These are phyloP conservation scores for Morinoia aosen DNA, from an alignment of 2,888 invertebrate genomes.

Conservation along the genomic window DNA sequence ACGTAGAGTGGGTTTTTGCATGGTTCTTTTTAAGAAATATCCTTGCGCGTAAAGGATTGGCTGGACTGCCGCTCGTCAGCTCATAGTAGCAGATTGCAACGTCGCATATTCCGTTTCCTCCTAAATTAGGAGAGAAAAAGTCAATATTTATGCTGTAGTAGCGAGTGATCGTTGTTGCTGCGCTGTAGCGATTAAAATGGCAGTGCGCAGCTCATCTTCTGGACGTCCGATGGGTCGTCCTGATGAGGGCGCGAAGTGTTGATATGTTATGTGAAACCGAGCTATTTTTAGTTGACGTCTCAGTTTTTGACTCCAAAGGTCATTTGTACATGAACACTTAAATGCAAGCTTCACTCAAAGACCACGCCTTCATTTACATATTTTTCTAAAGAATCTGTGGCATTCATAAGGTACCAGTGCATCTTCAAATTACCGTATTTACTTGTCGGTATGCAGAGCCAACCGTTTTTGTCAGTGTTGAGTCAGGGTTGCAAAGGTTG, in stretches of 20 bases:
- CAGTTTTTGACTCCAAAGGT: neutral
- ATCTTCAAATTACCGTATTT: no score
- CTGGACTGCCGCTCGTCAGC: neutral
- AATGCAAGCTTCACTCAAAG: neutral
- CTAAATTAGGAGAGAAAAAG: neutral
- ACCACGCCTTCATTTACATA: no score
- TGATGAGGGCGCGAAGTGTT: neutral
- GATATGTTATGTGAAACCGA: neutral
- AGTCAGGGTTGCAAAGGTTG: no score
- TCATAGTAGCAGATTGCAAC: neutral
- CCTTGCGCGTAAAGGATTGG: neutral
- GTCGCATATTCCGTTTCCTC: neutral
- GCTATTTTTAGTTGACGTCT: neutral
- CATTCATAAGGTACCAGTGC: no score
- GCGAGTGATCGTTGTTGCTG: neutral
- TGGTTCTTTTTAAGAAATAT: neutral
- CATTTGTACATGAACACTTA: neutral
- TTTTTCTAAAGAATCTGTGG: no score
- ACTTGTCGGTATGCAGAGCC: no score
- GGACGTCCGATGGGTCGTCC: neutral
- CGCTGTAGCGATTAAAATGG: neutral
- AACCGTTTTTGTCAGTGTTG: no score
- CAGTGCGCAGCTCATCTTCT: neutral
- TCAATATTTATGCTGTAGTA: neutral
- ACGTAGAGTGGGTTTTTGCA: neutral